Evolutionary conservation across 1,140 invertebrate genomes (phyloP), one percentile per base, ranked within the genome.

Genomic region (Druon quercuslanigerum): DNA sequence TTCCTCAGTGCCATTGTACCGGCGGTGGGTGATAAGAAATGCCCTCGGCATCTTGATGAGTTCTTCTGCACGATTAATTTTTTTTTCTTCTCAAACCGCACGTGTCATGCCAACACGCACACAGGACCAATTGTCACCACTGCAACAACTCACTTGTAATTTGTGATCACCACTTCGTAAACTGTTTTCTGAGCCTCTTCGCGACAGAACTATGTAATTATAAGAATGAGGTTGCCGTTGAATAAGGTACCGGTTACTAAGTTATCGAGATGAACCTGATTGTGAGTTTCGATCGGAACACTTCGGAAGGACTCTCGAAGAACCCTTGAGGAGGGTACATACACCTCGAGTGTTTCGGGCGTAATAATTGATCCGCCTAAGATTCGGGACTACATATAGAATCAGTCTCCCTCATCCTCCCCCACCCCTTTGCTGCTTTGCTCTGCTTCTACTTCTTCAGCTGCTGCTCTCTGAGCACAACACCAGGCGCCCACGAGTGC

Each of bases 21-120:
- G 90, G 51, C 92, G 90, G 77, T 92, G 92, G 5, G 92, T 93
- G 80, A 93, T 92, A 20, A 93, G 91, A 79, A 93, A 93, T 19
- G 92, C 92, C 76, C 92, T 89, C 71, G 93, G 93, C 93, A 93
- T 93, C 51, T 89, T 83, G 54, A 72, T 57, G 51, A 12, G 60
- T 19, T 60, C 46, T 25, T 50, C 19, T 14, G 3, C 17, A 17
- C 54, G 16, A 50, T n/a, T 20, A n/a, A 6, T 52, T 51, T 71
- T 73, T 51, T 7, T 20, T 17, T 16, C n/a, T n/a, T 17, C 13
- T 66, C 54, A 57, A 50, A 71, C 25, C 33, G 19, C 73, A 70
- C 72, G 51, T 46, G n/a, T 56, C 78, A 74, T 74, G 51, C 52
- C 75, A 46, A 9, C 40, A 76, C 79, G 40, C 40, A 76, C 79